Percentiles rank a stretch among this genome's conserved stretches.
Conservation (phyloP, 92 coral and sea anemone genomes). For the Palythoa grandis region DNA sequence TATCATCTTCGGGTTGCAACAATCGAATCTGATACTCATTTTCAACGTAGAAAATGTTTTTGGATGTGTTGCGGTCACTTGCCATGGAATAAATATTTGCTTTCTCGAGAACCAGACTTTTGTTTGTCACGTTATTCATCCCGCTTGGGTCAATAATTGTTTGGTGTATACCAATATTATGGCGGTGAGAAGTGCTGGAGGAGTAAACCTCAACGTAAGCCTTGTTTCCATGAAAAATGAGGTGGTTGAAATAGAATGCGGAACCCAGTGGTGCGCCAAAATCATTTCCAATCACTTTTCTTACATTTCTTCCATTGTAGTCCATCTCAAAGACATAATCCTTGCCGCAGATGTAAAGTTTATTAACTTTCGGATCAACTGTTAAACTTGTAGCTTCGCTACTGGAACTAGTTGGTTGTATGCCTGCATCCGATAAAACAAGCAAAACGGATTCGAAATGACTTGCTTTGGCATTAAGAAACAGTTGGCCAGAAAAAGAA, state of each 20-base stretch:
- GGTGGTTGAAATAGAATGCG: background rate
- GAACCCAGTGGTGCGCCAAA: background rate
- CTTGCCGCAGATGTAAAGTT: slow-evolving; percentile 13
- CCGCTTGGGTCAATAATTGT: background rate
- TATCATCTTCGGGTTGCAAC: background rate
- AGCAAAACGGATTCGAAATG: slow-evolving; percentile 25
- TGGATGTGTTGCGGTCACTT: background rate
- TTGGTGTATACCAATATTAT: background rate
- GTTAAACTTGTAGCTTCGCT: slow-evolving; percentile 5
- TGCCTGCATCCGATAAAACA: background rate
- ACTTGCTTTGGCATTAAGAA: slow-evolving; percentile 19
- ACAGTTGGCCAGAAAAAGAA: slow-evolving; percentile 42
- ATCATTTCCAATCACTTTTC: background rate
- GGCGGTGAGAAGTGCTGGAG: background rate
- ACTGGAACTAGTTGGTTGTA: background rate
- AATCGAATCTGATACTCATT: background rate
- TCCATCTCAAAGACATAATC: background rate
- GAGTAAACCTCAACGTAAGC: background rate
- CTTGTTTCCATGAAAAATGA: background rate
- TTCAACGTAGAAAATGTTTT: background rate
- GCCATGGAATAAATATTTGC: slow-evolving; percentile 1
- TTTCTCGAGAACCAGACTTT: background rate
- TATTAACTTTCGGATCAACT: background rate
- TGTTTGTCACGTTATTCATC: background rate
- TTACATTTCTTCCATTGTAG: background rate